Conservation (phyloP, 2,888 invertebrate genomes). For the Nomada hirtipes region DNA sequence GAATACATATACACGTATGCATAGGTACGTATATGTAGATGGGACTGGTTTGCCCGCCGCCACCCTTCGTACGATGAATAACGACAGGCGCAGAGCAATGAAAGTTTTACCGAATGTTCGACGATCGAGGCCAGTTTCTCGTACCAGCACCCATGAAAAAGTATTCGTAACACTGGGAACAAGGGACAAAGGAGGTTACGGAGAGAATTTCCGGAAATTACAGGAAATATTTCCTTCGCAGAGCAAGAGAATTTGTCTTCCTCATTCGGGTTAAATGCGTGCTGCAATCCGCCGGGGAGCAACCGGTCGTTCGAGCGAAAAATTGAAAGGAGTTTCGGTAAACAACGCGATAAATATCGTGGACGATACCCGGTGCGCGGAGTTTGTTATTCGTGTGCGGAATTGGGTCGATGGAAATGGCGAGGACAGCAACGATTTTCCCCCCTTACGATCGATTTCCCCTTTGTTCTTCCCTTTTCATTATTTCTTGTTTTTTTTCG, state of each 20-base stretch:
- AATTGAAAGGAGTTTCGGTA: slow-evolving; percentile 31
- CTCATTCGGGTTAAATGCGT: slow-evolving; percentile 9
- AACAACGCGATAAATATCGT: slow-evolving; percentile 56
- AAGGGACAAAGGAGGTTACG: not conserved
- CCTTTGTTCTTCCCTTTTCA: not conserved
- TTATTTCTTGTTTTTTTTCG: not conserved
- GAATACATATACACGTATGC: not conserved
- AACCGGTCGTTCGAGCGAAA: slow-evolving; percentile 11
- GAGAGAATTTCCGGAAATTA: slow-evolving; percentile 1
- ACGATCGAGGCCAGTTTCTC: slow-evolving; percentile 40
- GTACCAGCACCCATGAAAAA: slow-evolving; percentile 45
- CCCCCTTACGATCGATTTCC: not conserved
- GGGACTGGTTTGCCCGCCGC: slow-evolving; percentile 20
- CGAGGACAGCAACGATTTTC: slow-evolving; percentile 5
- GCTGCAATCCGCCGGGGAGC: not conserved
- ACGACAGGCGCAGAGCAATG: slow-evolving; percentile 59
- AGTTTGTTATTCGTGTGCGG: slow-evolving; percentile 36
- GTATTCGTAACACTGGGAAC: slow-evolving; percentile 22
- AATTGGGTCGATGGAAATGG: slow-evolving; percentile 34
- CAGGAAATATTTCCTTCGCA: slow-evolving; percentile 10
- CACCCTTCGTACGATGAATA: slow-evolving; percentile 60
- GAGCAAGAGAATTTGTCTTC: slow-evolving; percentile 8
- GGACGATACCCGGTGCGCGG: not conserved
- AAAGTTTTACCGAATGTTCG: slow-evolving; percentile 69
- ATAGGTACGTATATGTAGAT: slow-evolving; percentile 31